Evolutionary conservation across 2,888 invertebrate species (phyloP).

Genomic region (Spodoptera picta): DNA sequence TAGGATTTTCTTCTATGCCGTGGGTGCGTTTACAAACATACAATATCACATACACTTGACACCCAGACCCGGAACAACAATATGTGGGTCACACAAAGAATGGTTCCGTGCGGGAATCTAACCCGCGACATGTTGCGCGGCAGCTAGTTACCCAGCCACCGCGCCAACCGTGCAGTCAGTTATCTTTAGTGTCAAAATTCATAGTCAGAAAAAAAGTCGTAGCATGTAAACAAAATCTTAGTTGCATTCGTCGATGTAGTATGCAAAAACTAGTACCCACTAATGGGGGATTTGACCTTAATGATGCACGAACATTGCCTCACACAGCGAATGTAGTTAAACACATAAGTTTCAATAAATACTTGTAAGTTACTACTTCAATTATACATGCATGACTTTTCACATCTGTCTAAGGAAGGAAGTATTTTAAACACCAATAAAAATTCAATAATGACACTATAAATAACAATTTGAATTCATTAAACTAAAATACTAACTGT

Average conservation of each 20-base stretch:
- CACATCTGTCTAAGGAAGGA: conserved; percentile 18
- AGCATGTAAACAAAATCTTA: conserved; percentile 22
- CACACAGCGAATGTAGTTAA: conserved; percentile 24
- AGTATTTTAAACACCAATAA: conserved; percentile 8
- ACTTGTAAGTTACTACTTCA: neutral
- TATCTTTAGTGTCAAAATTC: neutral
- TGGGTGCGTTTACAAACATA: too few relatives aligned
- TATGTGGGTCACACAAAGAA: too few relatives aligned
- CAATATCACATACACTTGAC: too few relatives aligned
- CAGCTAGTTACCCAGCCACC: too few relatives aligned
- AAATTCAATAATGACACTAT: neutral
- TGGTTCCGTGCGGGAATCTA: too few relatives aligned
- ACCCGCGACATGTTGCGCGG: too few relatives aligned
- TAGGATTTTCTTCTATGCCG: too few relatives aligned
- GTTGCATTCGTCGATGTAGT: conserved; percentile 13
- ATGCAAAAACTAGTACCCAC: conserved; percentile 28
- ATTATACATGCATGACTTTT: conserved; percentile 19
- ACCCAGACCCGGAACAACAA: too few relatives aligned
- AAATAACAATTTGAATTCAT: conserved; percentile 6
- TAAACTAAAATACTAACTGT: neutral
- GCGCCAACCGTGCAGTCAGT: too few relatives aligned
- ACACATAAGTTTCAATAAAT: conserved; percentile 10
- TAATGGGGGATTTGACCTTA: conserved; percentile 46
- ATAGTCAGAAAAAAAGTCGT: neutral
- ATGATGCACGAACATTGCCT: conserved; percentile 39